phyloP scores from a whole-genome alignment of 1,140 invertebrate species.

The Camponotus vicinus region DNA sequence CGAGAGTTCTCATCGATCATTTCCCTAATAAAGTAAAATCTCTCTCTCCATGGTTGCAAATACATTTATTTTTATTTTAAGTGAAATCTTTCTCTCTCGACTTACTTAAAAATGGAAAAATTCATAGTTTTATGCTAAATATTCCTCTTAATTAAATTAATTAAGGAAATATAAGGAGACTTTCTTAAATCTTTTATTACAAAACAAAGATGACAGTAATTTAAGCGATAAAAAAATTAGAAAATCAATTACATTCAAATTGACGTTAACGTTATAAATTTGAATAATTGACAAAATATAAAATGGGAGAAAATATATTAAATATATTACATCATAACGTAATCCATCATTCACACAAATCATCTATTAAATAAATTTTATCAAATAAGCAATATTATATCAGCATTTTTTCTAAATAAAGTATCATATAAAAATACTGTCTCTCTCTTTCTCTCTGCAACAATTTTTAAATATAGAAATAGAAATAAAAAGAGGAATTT shows the following conservation, averaged over 20 bases:
- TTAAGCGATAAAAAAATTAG: constrained; percentile 29
- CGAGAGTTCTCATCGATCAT: not conserved
- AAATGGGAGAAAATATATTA: not conserved
- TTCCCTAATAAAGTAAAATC: not conserved
- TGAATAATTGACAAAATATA: constrained; percentile 1
- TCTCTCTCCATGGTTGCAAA: not conserved
- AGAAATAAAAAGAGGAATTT: not conserved
- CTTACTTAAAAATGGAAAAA: not conserved
- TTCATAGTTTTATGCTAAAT: not conserved
- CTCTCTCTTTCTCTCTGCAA: not conserved
- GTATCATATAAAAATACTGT: too few species aligned
- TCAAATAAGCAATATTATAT: not conserved
- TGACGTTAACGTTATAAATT: constrained; percentile 18
- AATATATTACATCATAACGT: not conserved
- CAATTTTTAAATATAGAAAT: not conserved
- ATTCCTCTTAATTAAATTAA: not conserved
- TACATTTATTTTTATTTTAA: not conserved
- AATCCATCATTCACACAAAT: not conserved
- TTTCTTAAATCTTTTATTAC: constrained; percentile 11
- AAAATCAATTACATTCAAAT: constrained; percentile 8
- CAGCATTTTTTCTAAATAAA: not conserved
- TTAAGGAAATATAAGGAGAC: not conserved
- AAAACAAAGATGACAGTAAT: constrained; percentile 21
- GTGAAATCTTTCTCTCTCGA: not conserved
- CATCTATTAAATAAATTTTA: not conserved